Conservation (phyloP, 2,113 vertebrate genomes). For the Mormyrus iriodes region DNA sequence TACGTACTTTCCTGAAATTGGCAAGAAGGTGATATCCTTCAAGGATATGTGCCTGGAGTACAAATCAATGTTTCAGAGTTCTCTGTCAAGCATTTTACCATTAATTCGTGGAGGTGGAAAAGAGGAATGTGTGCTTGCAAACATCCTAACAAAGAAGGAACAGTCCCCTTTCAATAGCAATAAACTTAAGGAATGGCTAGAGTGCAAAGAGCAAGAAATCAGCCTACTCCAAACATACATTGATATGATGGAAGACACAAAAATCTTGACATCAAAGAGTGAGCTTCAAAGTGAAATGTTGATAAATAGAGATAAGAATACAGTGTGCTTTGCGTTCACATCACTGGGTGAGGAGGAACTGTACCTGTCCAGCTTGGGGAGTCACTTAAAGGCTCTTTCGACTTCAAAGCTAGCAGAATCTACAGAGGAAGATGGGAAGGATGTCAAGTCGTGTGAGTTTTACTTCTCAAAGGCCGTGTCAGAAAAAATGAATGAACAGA, state of each 20-base stretch:
- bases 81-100: too few species aligned
- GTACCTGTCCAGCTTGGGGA: neutral
- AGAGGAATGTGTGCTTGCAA: too few species aligned
- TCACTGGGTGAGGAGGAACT: neutral
- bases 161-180: too few species aligned
- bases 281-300: too few species aligned
- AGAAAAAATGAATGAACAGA: neutral
- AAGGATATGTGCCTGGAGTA: neutral
- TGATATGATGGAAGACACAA: too few species aligned
- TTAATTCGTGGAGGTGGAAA: too few species aligned
- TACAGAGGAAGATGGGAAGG: neutral
- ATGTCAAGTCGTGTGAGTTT: neutral
- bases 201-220: too few species aligned
- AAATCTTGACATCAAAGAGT: too few species aligned
- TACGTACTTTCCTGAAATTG: conserved; percentile 36
- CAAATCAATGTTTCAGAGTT: too few species aligned
- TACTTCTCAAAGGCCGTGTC: neutral
- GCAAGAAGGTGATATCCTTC: neutral
- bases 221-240: too few species aligned
- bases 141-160: too few species aligned
- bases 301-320: neutral
- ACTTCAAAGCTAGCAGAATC: neutral
- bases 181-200: too few species aligned
- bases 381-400: neutral
- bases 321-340: neutral